A percentile compares a stretch with the other conserved stretches of the same genome.
Evolutionary conservation across 2,797 vertebrate genomes (phyloP).

Genomic region (Pipistrellus nathusii): DNA sequence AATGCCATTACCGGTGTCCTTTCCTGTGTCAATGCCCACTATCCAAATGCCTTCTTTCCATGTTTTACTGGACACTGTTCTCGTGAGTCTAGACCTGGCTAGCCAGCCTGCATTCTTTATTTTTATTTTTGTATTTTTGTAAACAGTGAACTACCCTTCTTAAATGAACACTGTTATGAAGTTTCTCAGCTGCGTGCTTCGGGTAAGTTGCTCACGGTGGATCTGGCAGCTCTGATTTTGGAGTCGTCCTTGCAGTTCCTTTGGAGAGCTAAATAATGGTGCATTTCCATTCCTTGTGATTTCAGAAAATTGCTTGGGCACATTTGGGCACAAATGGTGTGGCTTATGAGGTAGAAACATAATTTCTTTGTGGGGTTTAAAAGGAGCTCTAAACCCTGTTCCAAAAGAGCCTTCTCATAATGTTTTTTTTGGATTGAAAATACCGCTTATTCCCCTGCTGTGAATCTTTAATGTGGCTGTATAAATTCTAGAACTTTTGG

Average conservation of each 20-base stretch:
- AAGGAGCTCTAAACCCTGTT: conserved; percentile 29
- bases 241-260: not conserved
- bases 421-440: conserved; percentile 8
- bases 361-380: conserved; percentile 1
- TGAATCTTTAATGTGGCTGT: not conserved
- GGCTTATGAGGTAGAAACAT: not conserved
- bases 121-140: not conserved
- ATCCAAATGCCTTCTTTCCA: not conserved
- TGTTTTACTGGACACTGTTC: not conserved
- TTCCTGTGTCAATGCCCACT: not conserved
- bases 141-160: conserved; percentile 31
- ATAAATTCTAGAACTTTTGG: conserved; percentile 22
- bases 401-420: not conserved
- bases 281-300: not conserved
- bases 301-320: not conserved
- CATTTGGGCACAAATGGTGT: not conserved
- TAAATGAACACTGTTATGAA: not conserved
- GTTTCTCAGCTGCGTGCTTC: not conserved
- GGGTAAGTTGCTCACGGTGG: not conserved
- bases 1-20: not conserved
- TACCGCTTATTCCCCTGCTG: not conserved
- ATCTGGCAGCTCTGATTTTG: not conserved
- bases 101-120: not conserved
- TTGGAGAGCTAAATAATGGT: not conserved
- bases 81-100: too few relatives aligned